Evolutionary conservation across 2,797 vertebrate genomes (phyloP), one percentile per base, ranked within the genome.

Genomic region (Acanthornis magna): DNA sequence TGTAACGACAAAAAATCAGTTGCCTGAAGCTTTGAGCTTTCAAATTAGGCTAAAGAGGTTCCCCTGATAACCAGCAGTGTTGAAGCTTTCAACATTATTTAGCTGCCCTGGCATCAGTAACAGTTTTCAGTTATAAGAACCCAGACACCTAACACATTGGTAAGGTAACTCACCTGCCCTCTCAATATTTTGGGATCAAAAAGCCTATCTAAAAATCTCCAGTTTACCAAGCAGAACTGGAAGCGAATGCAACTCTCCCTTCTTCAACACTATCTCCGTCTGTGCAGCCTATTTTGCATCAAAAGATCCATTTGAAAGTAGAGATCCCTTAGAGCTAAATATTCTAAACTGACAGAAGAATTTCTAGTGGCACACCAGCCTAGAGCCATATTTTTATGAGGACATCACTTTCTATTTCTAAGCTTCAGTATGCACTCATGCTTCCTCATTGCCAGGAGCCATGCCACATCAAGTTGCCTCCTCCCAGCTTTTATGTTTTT

Each of bases 321-420:
- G 93, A 97, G 97, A 97, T 97, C 97, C 97, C 98, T 98, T 96
- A 82, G 83, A 98, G 98, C 97, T 85, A 98, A 97, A 98, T 98
- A 97, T 98, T 98, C 98, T 98, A 97, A 98, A 98, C 97, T 98
- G 97, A 98, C 98, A 98, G 98, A 97, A 98, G 97, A 98, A 98
- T 98, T 98, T 98, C 97, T 98, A 98, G 98, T 98, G 96, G 98
- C 98, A 97, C 96, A 97, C 93, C 97, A 96, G 98, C 98, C 98
- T 97, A 70, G 83, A 98, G 98, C 97, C 96, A 97, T 97, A 98
- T 98, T 98, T 98, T 98, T 98, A 98, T 98, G 98, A 98, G 98
- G 98, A 98, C 98, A 98, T 98, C 98, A 98, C 98, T 98, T 98
- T 98, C 98, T 98, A 98, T 98, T 98, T 98, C 97, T 96, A 97